phyloP scores from a whole-genome alignment of 23 tunicate species.

The Clavelina lepadiformis region DNA sequence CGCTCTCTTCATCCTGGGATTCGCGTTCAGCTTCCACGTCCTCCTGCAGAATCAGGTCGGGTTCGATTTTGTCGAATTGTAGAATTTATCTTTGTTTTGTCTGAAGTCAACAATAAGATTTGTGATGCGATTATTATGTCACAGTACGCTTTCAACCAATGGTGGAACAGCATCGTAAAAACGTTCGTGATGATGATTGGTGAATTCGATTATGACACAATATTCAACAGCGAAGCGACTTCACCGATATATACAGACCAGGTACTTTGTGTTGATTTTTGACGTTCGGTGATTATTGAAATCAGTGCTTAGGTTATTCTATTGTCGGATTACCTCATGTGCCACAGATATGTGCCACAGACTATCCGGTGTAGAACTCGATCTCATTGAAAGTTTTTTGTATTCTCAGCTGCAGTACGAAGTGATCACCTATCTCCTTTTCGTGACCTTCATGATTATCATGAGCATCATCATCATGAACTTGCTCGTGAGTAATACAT shows the following conservation, averaged over 20 bases:
- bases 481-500: conserved; percentile 49
- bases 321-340: no score
- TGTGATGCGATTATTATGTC: conserved; percentile 1
- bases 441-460: conserved; percentile 69
- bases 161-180: conserved; percentile 93
- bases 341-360: no score
- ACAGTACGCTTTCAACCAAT: conserved; percentile 65
- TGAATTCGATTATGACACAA: conserved; percentile 76
- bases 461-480: conserved; percentile 95
- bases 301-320: no score
- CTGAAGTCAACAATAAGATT: not conserved
- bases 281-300: no score
- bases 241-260: conserved; percentile 20
- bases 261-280: no score
- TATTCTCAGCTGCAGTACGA: conserved; percentile 45
- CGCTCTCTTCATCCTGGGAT: conserved; percentile 85
- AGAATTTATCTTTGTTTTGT: not conserved
- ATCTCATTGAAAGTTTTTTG: not conserved
- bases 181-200: conserved; percentile 98
- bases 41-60: conserved; percentile 89
- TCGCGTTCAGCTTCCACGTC: conserved; percentile 87
- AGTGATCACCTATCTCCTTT: conserved; percentile 62
- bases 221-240: conserved; percentile 47
- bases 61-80: not conserved
- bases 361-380: not conserved